Base-by-base conservation (phyloP, 2,113 vertebrate genomes). In the Mesocricetus auratus region DNA sequence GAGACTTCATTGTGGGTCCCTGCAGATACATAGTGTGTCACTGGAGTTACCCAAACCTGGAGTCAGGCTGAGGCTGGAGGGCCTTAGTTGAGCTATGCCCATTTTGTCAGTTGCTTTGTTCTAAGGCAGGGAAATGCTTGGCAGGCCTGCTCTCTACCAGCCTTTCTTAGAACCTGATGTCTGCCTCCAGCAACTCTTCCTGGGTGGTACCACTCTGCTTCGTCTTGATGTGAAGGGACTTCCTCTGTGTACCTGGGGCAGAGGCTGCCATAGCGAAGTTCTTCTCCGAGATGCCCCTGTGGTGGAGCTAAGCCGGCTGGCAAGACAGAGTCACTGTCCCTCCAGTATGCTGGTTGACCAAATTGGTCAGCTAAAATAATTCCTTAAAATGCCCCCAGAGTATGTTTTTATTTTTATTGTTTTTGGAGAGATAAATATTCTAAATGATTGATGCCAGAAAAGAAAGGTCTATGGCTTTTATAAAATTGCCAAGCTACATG, bases 341-440 rank as follows among this genome's bases (percentile, higher is more conserved):
- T 53, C 90, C 82, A 75, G 82, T 42, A 68, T 4, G 56, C 93
- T 95, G 95, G 93, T 42, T 97, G 94, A 97, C 97, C 92, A 97
- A 95, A 26, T 9, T 94, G 96, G 97, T 97, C 78, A 94, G 90
- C 86, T 87, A 94, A 94, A 94, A 94, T 95, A 91, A 93, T 94
- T 92, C 92, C 96, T 97, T 97, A 95, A 97, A 97, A 97, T 97
- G 93, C 66, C 71, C 81, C 21, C 42, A n/a, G 90, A 64, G 81
- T 13, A 31, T 96, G 86, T 94, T 97, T 97, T 97, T 89, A 94
- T 97, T 96, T 91, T 81, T 94, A 89, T 95, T 95, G 82, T 94
- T 96, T 95, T 94, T 95, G 42, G 89, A 96, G 86, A 75, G 91
- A 89, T 97, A 91, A 95, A 90, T 93, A 95, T 75, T 95, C 73